Evolutionary conservation across 2,113 vertebrate genomes (phyloP), one percentile per base, ranked within the genome.

Genomic region (Burhinus oedicnemus): DNA sequence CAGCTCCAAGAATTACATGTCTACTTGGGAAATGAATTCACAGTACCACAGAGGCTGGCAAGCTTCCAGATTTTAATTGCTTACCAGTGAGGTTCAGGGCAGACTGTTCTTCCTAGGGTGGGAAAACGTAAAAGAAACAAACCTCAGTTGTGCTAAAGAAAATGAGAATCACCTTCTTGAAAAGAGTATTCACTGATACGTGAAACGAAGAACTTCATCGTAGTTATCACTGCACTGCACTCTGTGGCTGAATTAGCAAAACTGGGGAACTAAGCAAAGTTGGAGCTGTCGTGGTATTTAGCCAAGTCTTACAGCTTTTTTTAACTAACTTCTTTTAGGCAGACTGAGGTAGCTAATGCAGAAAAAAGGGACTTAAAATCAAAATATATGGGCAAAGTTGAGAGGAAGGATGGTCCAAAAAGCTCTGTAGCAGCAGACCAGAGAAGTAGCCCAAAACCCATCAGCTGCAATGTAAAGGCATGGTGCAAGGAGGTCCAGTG

Each of bases 41-140:
- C 71, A 86, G 83, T 89, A 96, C 91, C 94, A 91, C 87, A 90
- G 89, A 90, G 83, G 45, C 66, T 97, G 96, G 96, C 94, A 83
- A 78, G 71, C 60, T 91, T 94, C 96, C 96, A 97, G 60, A 75
- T 95, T 95, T 96, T 97, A 97, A 95, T 96, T 97, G 89, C 91
- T 94, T 96, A 75, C 94, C 60, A 95, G 36, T 42, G 87, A 95
- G 84, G 81, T 68, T 96, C 58, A 71, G 87, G 89, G 55, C 81
- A 90, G 89, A 16, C 62, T 91, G 32, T 91, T 95, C 84, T 89
- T 91, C 89, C 83, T 94, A 51, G 66, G 54, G 10, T 96, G 81
- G 84, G 78, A 95, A 93, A 87, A 76, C 1, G 4, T 62, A 87
- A 90, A 91, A 62, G 45, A 80, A 89, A 61, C 78, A 95, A 94